These are phyloP conservation scores for Eulemur rubriventer DNA, from an alignment of 2,797 vertebrate genomes.

Conservation along the genomic window DNA sequence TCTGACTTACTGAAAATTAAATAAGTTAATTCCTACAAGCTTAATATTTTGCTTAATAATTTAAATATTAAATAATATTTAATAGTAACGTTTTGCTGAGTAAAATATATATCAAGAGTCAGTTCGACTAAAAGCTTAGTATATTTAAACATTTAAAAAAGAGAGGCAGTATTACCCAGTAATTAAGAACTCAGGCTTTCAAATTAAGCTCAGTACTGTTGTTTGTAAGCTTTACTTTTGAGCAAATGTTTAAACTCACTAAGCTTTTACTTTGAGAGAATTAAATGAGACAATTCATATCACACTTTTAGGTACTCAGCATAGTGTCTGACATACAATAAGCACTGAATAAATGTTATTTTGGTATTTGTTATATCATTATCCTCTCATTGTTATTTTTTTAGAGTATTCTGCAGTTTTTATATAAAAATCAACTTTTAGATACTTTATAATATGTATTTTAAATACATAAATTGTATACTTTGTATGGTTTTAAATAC, in stretches of 20 bases:
- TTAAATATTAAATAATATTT: background rate
- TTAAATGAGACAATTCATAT: background rate
- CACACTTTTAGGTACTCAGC: background rate
- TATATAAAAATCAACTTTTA: constrained; percentile 17
- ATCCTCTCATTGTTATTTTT: background rate
- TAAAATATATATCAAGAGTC: background rate
- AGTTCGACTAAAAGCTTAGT: background rate
- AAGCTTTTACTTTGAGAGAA: background rate
- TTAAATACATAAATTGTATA: background rate
- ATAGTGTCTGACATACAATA: background rate
- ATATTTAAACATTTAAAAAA: background rate
- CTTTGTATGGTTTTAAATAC: background rate
- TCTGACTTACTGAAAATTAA: constrained; percentile 24
- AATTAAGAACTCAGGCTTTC: background rate
- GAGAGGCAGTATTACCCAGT: background rate
- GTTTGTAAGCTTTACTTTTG: background rate
- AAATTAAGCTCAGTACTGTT: background rate
- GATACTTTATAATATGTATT: background rate
- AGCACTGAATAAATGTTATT: background rate
- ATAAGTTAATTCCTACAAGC: background rate
- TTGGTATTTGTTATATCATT: background rate
- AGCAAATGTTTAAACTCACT: background rate
- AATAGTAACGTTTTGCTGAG: background rate
- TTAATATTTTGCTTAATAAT: background rate
- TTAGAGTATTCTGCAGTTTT: background rate